Base-by-base conservation (phyloP, 2,797 vertebrate species). In the Rhincodon typus region DNA sequence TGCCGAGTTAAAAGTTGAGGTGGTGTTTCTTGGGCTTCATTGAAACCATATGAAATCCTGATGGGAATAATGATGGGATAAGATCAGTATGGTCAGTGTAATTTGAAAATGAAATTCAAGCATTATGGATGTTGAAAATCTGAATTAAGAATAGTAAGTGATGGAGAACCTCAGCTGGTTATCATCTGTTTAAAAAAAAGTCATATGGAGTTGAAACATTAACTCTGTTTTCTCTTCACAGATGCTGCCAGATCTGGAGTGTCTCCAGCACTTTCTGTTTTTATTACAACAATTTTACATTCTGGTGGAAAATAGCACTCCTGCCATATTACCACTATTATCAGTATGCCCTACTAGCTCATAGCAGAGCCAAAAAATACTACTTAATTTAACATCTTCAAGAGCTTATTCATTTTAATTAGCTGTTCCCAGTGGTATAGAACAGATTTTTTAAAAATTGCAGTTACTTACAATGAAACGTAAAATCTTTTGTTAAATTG, bases 371-470 rank as follows among this genome's bases (percentile, higher is more conserved):
- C 69, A 27, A 69, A 69, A 25, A 72, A 50, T 38, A 34, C 42
- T 38, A 94, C 38, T 72, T 70, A 72, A 94, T 72, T 72, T 94
- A 66, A 91, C 50, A 66, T 72, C 12, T 94, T 94, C 23, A 42
- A 94, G n/a, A 62, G 38, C 25, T 70, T 34, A 53, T 93, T 95
- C 46, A 74, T 72, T 95, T 95, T 74, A 95, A 95, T 74, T 53
- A 95, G 6, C 66, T 46, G 2, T 70, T 93, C 91, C 21, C 57
- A 94, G 66, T 23, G 34, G 50, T 15, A 62, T 34, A 13, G 50
- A 62, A 69, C 7, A 46, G 57, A 10, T 84, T 84, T 84, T 84
- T 84, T 46, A 25, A 5, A 84, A 84, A 46, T 10, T 46, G 42
- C 42, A 84, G 23, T 84, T 46, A 84, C 19, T 19, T 84, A 46